A percentile compares a stretch with the other conserved stretches of the same genome.
Conservation (phyloP, 2,113 vertebrate genomes). For the Elanoides forficatus region DNA sequence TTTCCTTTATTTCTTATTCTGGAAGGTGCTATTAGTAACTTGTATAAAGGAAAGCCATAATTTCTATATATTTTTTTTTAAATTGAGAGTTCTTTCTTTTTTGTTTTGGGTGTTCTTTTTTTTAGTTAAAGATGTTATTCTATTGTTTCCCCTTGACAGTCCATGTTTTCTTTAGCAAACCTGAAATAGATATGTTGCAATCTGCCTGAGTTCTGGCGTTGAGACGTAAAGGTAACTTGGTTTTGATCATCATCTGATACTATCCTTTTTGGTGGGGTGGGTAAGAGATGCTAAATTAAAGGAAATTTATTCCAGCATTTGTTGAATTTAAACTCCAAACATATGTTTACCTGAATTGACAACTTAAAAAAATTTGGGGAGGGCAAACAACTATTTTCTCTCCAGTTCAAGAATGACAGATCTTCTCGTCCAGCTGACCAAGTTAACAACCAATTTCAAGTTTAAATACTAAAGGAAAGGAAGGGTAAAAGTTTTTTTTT, state of each 20-base stretch:
- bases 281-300: not conserved
- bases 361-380: not conserved
- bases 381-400: not conserved
- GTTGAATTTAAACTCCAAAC: not conserved
- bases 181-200: not conserved
- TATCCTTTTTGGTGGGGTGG: not conserved
- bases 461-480: conserved; percentile 5
- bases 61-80: not conserved
- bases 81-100: not conserved
- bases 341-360: conserved; percentile 16
- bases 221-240: not conserved
- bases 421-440: not conserved
- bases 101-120: not conserved
- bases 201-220: not conserved
- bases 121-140: not conserved
- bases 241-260: not conserved
- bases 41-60: not conserved
- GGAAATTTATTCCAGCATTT: conserved; percentile 1
- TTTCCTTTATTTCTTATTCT: not conserved
- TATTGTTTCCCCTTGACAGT: not conserved
- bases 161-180: not conserved
- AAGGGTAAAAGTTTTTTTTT: conserved; percentile 12
- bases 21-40: not conserved
- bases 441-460: conserved; percentile 11
- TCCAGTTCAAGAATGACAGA: not conserved